Evolutionary conservation across 2,113 vertebrate genomes (phyloP).

Genomic region (Progne subis): DNA sequence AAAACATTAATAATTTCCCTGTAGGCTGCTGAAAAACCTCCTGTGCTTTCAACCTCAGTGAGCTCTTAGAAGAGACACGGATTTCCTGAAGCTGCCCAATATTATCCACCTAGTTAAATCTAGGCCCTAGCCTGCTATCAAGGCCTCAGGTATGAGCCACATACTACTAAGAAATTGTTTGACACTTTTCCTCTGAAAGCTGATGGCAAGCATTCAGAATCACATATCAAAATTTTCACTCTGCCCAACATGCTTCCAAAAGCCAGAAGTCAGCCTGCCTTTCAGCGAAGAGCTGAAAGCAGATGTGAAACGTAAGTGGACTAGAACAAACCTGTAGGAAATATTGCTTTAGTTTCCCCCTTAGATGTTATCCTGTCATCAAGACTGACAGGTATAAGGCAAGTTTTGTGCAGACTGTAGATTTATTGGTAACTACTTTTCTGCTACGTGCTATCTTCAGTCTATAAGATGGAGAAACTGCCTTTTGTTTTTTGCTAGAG

Average conservation of each 20-base stretch:
- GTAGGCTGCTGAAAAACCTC: neutral
- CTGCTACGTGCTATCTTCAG: neutral
- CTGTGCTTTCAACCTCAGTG: neutral
- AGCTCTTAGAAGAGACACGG: neutral
- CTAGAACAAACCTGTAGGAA: neutral
- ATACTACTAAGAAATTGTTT: neutral
- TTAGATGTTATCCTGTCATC: neutral
- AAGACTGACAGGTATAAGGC: neutral
- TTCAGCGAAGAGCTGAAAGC: neutral
- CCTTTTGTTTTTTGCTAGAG: neutral
- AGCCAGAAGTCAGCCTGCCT: neutral
- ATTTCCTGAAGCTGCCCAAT: neutral
- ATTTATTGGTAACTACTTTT: neutral
- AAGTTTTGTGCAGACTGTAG: neutral
- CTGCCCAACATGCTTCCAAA: neutral
- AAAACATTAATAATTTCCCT: neutral
- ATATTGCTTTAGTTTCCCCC: neutral
- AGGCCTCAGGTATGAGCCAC: neutral
- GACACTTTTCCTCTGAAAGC: neutral
- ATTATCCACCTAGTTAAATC: neutral
- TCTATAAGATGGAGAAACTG: neutral
- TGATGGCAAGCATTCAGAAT: neutral
- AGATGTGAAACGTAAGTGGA: neutral
- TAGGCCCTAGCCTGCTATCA: neutral
- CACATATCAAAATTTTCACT: neutral